These are phyloP conservation scores for Alviniconcha strummeri DNA, from an alignment of 2,888 invertebrate species.

Conservation along the genomic window DNA sequence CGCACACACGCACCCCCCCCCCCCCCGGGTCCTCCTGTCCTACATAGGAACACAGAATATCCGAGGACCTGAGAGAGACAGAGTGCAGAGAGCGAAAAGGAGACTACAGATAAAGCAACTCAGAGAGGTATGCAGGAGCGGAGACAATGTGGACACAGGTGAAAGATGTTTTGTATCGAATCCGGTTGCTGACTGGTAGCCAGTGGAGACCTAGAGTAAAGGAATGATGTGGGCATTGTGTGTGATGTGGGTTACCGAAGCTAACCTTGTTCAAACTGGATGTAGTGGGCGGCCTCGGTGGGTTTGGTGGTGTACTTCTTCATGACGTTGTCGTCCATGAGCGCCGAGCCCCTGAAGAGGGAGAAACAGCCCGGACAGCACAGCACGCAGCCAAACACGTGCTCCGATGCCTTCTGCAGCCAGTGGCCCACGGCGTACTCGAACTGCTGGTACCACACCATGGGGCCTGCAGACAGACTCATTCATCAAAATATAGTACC, in stretches of 20 bases:
- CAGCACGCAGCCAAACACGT: slow-evolving; percentile 98
- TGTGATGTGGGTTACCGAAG: not conserved
- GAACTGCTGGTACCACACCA: slow-evolving; percentile 99
- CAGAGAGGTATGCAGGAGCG: too few relatives aligned
- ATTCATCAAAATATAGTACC: slow-evolving; percentile 80
- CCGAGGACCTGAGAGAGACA: too few relatives aligned
- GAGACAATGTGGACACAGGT: too few relatives aligned
- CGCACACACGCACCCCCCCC: not conserved
- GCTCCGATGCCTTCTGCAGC: slow-evolving; percentile 99
- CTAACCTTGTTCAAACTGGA: slow-evolving; percentile 91
- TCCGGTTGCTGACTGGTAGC: too few relatives aligned
- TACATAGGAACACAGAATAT: too few relatives aligned
- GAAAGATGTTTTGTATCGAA: too few relatives aligned
- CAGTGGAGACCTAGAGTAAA: too few relatives aligned
- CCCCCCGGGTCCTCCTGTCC: too few relatives aligned
- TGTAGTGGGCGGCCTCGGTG: slow-evolving; percentile 86
- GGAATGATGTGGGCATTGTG: too few relatives aligned
- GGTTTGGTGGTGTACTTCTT: slow-evolving; percentile 87
- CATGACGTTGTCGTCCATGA: slow-evolving; percentile 94
- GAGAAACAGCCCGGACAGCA: slow-evolving; percentile 96
- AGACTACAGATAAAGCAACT: too few relatives aligned
- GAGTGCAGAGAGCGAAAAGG: too few relatives aligned
- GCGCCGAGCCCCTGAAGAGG: slow-evolving; percentile 88
- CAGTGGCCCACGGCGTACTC: slow-evolving; percentile 99
- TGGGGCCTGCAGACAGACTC: slow-evolving; percentile 81